A percentile compares a stretch with the other conserved stretches of the same genome.
Evolutionary conservation across 2,888 invertebrate genomes (phyloP).

Genomic region (Eilema sororculum): DNA sequence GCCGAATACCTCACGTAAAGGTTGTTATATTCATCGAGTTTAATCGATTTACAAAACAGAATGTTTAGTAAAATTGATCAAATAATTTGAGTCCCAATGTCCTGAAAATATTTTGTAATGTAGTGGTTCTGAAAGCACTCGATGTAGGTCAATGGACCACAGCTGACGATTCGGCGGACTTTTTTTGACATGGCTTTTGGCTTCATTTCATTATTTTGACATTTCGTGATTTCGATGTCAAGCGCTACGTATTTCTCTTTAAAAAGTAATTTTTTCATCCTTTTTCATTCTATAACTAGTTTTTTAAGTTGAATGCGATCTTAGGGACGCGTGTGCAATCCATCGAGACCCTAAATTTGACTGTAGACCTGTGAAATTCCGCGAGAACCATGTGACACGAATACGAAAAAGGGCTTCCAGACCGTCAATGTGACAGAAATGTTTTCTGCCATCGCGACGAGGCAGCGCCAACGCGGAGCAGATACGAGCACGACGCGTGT

Average conservation of each 20-base stretch:
- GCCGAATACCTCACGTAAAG: neutral
- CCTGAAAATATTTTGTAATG: constrained; percentile 38
- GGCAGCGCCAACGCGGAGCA: constrained; percentile 77
- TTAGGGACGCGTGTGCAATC: constrained; percentile 54
- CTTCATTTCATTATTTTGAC: constrained; percentile 87
- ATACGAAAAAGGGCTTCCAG: constrained; percentile 86
- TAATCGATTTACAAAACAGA: neutral
- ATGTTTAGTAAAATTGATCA: neutral
- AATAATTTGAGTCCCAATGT: neutral
- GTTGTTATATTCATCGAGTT: neutral
- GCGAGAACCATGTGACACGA: constrained; percentile 87
- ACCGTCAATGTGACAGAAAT: constrained; percentile 87
- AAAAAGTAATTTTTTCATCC: constrained; percentile 74
- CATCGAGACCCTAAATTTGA: constrained; percentile 55
- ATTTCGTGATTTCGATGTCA: constrained; percentile 86
- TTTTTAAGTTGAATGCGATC: constrained; percentile 67
- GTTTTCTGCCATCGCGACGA: constrained; percentile 86
- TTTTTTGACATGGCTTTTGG: constrained; percentile 85
- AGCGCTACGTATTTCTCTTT: constrained; percentile 85
- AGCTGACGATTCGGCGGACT: constrained; percentile 82
- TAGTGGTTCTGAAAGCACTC: constrained; percentile 49
- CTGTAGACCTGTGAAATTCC: constrained; percentile 72
- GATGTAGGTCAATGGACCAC: constrained; percentile 67
- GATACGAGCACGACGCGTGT: constrained; percentile 74
- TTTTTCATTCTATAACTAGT: constrained; percentile 66